phyloP scores from a whole-genome alignment of 2,888 invertebrate species.

The Latrodectus elegans region DNA sequence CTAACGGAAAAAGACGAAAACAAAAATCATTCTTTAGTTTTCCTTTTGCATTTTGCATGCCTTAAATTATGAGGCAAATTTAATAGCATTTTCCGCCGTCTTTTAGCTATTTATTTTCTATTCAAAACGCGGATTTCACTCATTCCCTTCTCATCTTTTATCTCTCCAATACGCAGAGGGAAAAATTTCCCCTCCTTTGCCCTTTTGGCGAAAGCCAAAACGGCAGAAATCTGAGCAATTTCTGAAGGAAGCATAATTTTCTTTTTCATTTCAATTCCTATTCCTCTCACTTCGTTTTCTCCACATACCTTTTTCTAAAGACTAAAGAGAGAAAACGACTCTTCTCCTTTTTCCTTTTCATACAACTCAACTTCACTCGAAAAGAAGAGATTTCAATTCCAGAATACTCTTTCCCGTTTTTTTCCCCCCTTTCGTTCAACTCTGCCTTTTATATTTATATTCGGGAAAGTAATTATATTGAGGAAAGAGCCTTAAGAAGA shows the following conservation, averaged over 20 bases:
- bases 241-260: slow-evolving; percentile 33
- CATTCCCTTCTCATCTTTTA: slow-evolving; percentile 3
- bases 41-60: slow-evolving; percentile 30
- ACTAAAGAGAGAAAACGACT: slow-evolving; percentile 49
- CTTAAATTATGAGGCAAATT: slow-evolving; percentile 49
- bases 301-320: slow-evolving; percentile 31
- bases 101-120: slow-evolving; percentile 50
- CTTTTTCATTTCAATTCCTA: neutral
- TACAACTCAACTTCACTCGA: slow-evolving; percentile 48
- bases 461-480: slow-evolving; percentile 57
- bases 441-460: slow-evolving; percentile 24
- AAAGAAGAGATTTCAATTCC: slow-evolving; percentile 34
- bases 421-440: slow-evolving; percentile 5
- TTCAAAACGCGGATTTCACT: slow-evolving; percentile 17
- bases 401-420: slow-evolving; percentile 6
- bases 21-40: neutral
- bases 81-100: slow-evolving; percentile 45
- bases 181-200: slow-evolving; percentile 18
- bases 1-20: neutral
- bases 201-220: slow-evolving; percentile 27
- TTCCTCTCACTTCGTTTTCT: slow-evolving; percentile 6
- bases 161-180: slow-evolving; percentile 11
- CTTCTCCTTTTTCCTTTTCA: slow-evolving; percentile 27
- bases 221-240: slow-evolving; percentile 60
- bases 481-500: slow-evolving; percentile 52